Evolutionary conservation across 2,113 vertebrate species (phyloP).

Genomic region (Oreocharis arfaki): DNA sequence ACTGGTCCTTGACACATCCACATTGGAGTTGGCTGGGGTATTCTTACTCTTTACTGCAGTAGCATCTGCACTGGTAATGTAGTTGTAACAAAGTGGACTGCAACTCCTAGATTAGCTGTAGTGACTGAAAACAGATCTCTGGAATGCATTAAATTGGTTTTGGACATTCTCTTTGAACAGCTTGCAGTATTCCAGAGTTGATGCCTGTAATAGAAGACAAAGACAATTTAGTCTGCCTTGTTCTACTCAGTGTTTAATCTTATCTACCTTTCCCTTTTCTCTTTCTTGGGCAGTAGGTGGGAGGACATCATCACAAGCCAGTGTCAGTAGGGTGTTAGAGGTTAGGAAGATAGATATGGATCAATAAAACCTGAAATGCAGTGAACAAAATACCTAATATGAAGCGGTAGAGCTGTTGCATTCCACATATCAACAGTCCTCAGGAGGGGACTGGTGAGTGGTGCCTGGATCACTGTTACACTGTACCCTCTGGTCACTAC

Average conservation of each 20-base stretch:
- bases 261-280: not conserved
- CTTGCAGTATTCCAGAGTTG: not conserved
- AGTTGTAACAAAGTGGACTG: not conserved
- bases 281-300: not conserved
- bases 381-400: not conserved
- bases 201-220: not conserved
- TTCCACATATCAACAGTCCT: rapidly evolving
- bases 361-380: not conserved
- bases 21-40: not conserved
- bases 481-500: not conserved
- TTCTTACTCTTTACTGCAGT: not conserved
- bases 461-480: not conserved
- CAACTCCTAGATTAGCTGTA: not conserved
- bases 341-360: not conserved
- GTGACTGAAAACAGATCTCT: not conserved
- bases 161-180: not conserved
- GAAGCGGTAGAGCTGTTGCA: rapidly evolving
- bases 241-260: not conserved
- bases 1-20: not conserved
- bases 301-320: not conserved
- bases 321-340: not conserved
- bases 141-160: not conserved
- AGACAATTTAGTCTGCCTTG: not conserved
- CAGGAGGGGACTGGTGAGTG: not conserved
- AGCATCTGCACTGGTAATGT: not conserved